A percentile compares a stretch with the other conserved stretches of the same genome.
Conservation (phyloP, 2,113 vertebrate genomes). For the Megaleporinus macrocephalus region DNA sequence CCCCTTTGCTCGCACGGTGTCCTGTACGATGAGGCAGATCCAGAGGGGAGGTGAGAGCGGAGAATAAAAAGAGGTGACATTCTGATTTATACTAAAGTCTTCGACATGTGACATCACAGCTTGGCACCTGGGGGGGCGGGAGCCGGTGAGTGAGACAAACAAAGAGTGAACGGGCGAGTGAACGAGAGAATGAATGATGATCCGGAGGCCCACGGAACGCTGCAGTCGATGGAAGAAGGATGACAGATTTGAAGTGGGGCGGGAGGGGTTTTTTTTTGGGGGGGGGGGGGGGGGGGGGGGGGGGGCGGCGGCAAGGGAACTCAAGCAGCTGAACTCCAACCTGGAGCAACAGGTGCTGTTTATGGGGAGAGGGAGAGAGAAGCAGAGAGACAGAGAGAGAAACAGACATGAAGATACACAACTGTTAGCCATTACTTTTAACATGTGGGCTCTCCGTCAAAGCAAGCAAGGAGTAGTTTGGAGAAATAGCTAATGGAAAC, state of each 20-base stretch:
- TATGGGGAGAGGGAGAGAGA: conserved; percentile 56
- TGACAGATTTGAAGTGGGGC: background rate
- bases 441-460: background rate
- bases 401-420: background rate
- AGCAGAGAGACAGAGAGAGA: background rate
- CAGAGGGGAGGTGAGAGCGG: conserved; percentile 48
- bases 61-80: conserved; percentile 65
- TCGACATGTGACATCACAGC: conserved; percentile 71
- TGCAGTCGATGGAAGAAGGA: background rate
- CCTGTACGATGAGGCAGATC: conserved; percentile 20
- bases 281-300: too few relatives aligned
- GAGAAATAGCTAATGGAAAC: too few relatives aligned
- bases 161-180: conserved; percentile 51
- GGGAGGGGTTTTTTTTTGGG: too few relatives aligned
- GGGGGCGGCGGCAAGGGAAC: conserved; percentile 62
- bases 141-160: conserved; percentile 51
- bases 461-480: too few relatives aligned
- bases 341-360: conserved; percentile 77
- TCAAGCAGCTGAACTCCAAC: conserved; percentile 67
- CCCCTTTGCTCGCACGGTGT: conserved; percentile 36
- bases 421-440: background rate
- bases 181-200: conserved; percentile 19
- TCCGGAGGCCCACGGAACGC: background rate
- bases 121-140: conserved; percentile 74
- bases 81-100: conserved; percentile 79